phyloP scores from a whole-genome alignment of 2,888 invertebrate species.

The Acleris laterana region DNA sequence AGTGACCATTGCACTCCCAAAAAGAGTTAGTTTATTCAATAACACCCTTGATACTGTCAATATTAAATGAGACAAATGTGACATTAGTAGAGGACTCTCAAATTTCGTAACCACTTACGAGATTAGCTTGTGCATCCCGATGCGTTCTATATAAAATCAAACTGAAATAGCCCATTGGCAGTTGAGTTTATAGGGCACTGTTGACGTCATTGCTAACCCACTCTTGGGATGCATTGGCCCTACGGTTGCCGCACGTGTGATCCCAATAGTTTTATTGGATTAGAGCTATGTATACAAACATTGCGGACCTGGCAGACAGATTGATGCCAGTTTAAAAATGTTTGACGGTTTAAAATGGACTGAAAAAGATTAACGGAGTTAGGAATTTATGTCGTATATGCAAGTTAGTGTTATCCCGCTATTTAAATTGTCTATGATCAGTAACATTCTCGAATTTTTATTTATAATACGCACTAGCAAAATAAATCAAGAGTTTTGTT shows the following conservation, averaged over 20 bases:
- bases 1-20: no score
- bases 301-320: conserved; percentile 45
- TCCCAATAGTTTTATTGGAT: conserved; percentile 54
- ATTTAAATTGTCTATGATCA: no score
- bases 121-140: conserved; percentile 48
- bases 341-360: neutral
- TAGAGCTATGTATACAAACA: conserved; percentile 42
- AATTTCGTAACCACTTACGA: conserved; percentile 33
- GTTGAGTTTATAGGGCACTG: conserved; percentile 48
- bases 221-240: conserved; percentile 61
- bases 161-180: conserved; percentile 50
- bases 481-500: neutral
- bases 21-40: no score
- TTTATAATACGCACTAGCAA: no score
- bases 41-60: no score
- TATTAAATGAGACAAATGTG: neutral
- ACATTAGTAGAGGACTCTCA: conserved; percentile 32
- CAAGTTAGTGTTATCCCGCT: no score
- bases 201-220: conserved; percentile 73
- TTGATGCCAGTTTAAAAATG: conserved; percentile 44
- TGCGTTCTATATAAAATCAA: conserved; percentile 54
- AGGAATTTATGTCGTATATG: no score
- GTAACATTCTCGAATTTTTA: no score
- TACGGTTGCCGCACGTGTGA: conserved; percentile 59
- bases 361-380: neutral